These are phyloP conservation scores for Watsonalla binaria DNA, from an alignment of 2,888 invertebrate species.

Conservation along the genomic window DNA sequence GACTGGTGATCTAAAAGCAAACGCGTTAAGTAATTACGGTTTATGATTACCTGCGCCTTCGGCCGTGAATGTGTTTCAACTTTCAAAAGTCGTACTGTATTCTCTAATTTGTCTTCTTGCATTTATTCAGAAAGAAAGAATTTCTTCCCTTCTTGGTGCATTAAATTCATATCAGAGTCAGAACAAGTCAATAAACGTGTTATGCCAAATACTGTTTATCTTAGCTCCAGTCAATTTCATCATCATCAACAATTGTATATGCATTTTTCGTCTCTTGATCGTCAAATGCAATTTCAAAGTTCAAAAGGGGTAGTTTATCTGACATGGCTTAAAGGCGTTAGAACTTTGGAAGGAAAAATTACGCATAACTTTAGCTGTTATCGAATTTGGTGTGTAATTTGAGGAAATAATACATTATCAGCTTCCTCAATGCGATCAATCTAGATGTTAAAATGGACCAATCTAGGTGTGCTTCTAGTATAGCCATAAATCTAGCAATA, in stretches of 20 bases:
- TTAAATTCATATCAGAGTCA: too few species aligned
- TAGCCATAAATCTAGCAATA: not conserved
- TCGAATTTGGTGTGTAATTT: not conserved
- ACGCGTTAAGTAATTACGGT: conserved; percentile 1
- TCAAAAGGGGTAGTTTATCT: too few species aligned
- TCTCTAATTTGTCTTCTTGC: too few species aligned
- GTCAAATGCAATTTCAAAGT: too few species aligned
- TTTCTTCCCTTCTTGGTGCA: too few species aligned
- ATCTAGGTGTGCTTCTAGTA: not conserved
- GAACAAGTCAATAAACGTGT: too few species aligned
- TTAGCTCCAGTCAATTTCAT: too few species aligned
- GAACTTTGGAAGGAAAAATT: too few species aligned
- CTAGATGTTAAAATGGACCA: not conserved
- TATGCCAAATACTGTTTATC: too few species aligned
- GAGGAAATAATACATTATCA: not conserved
- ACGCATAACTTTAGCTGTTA: not conserved
- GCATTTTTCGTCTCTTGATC: too few species aligned
- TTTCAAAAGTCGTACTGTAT: not conserved
- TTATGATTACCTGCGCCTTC: not conserved
- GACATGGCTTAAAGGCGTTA: not conserved
- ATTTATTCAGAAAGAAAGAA: too few species aligned
- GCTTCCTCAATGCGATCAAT: not conserved
- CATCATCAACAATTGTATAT: too few species aligned
- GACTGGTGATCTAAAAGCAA: not conserved
- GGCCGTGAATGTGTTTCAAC: not conserved